These are phyloP conservation scores for Stegophylla sp. DNA, from an alignment of 2,888 invertebrate species.

Conservation along the genomic window DNA sequence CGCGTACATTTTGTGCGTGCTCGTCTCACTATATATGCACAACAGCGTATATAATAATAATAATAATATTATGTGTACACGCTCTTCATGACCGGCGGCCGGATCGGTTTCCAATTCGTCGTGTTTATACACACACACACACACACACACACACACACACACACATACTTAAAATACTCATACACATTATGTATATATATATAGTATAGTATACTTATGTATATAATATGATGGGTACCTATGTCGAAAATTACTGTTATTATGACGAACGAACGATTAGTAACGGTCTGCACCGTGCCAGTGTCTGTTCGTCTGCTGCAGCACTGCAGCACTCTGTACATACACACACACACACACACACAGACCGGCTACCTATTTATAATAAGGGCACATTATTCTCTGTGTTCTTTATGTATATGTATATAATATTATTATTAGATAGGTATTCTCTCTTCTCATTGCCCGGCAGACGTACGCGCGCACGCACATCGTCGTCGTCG, in stretches of 20 bases:
- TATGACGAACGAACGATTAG: slow-evolving; percentile 54
- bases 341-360: too few species aligned
- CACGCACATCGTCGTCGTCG: background rate
- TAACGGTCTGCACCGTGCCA: slow-evolving; percentile 40
- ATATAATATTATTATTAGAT: too few species aligned
- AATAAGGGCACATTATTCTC: slow-evolving; percentile 30
- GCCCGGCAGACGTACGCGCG: background rate
- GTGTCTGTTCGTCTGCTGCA: background rate
- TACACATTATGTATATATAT: background rate
- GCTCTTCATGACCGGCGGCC: slow-evolving; percentile 33
- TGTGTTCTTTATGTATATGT: too few species aligned
- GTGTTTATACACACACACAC: background rate
- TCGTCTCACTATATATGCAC: background rate
- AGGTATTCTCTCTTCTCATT: background rate
- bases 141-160: too few species aligned
- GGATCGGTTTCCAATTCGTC: slow-evolving; percentile 47
- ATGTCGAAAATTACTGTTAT: slow-evolving; percentile 55
- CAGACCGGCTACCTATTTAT: slow-evolving; percentile 41
- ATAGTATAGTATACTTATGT: too few species aligned
- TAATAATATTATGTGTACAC: background rate
- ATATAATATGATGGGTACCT: background rate
- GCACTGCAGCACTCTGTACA: too few species aligned
- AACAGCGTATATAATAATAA: background rate
- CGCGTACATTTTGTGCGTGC: background rate
- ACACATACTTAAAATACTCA: too few species aligned